These are phyloP conservation scores for Falco punctatus DNA, from an alignment of 2,113 vertebrate genomes.

Conservation along the genomic window DNA sequence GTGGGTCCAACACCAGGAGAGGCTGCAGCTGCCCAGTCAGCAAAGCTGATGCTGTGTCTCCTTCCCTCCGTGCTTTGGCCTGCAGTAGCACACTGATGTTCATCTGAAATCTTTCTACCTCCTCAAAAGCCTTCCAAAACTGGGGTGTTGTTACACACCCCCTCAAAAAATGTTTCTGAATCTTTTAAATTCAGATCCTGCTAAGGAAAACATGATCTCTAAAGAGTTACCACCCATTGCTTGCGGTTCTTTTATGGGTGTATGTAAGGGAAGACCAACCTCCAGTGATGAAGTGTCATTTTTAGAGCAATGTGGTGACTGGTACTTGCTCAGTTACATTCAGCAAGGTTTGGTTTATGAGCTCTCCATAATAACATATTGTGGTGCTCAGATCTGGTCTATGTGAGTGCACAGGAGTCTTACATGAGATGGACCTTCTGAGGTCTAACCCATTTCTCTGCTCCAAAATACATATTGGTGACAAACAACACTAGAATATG, in stretches of 20 bases:
- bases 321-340: neutral
- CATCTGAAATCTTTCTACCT: neutral
- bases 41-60: rapidly evolving
- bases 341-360: neutral
- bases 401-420: neutral
- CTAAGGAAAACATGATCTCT: neutral
- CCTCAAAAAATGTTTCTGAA: neutral
- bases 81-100: neutral
- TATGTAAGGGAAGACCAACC: neutral
- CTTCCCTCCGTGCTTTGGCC: neutral
- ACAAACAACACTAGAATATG: neutral
- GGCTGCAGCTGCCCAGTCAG: too few relatives aligned
- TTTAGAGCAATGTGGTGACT: neutral
- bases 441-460: neutral
- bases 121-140: neutral
- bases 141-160: neutral
- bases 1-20: neutral
- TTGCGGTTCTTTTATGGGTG: neutral
- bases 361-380: neutral
- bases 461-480: neutral
- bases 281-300: neutral
- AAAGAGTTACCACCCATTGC: neutral
- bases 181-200: neutral
- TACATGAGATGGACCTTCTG: neutral
- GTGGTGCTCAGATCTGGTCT: neutral